Evolutionary conservation across 2,113 vertebrate species (phyloP).

Genomic region (Hucho hucho): DNA sequence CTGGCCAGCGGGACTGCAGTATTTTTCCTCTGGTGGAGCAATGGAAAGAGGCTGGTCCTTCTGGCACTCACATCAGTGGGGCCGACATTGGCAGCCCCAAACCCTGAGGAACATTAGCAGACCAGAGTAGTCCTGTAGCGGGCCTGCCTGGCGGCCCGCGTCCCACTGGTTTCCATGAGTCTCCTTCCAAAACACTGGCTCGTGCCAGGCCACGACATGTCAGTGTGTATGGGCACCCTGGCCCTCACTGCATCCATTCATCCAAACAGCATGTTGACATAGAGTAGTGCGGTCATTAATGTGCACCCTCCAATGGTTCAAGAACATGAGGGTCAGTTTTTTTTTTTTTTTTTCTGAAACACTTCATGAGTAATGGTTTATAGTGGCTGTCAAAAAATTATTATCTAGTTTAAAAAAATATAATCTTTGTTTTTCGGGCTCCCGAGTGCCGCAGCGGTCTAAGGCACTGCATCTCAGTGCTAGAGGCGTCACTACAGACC

Average conservation of each 20-base stretch:
- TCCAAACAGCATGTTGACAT: constrained; percentile 40
- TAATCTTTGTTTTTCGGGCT: not conserved
- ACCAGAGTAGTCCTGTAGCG: constrained; percentile 22
- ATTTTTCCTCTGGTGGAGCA: constrained; percentile 45
- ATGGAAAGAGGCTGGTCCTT: constrained; percentile 54
- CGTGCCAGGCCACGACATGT: constrained; percentile 40
- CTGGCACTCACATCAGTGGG: constrained; percentile 53
- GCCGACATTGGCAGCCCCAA: constrained; percentile 49
- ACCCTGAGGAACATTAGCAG: constrained; percentile 56
- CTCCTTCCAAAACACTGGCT: constrained; percentile 32
- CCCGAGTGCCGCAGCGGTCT: not conserved
- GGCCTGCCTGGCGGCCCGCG: constrained; percentile 20
- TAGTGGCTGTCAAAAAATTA: not conserved
- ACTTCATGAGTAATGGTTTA: constrained; percentile 27
- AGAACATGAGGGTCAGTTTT: not conserved
- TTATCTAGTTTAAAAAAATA: too few relatives aligned
- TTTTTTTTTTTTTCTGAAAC: constrained; percentile 12
- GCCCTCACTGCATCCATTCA: constrained; percentile 29
- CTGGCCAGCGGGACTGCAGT: constrained; percentile 18
- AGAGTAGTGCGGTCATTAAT: constrained; percentile 23
- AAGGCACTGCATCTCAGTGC: too few relatives aligned
- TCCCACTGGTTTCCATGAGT: constrained; percentile 48
- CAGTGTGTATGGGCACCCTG: constrained; percentile 37
- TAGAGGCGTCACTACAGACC: too few relatives aligned
- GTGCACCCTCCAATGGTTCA: constrained; percentile 21